Percentiles rank a stretch among this genome's conserved stretches.
Conservation (phyloP, 2,113 vertebrate genomes). For the Raphicerus campestris region DNA sequence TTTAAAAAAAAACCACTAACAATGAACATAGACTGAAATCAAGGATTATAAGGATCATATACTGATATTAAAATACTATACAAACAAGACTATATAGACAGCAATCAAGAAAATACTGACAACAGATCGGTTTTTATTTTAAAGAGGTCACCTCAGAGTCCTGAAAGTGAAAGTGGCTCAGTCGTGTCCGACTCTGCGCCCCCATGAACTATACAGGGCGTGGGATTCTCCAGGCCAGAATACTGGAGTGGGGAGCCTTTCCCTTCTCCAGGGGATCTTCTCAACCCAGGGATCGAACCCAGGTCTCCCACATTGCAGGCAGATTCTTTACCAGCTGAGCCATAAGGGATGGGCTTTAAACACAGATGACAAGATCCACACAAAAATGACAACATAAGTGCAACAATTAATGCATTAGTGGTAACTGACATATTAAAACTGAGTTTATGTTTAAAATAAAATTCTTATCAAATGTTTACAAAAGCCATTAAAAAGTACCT, state of each 20-base stretch:
- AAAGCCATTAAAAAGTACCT: neutral
- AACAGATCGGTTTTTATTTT: neutral
- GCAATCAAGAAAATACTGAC: neutral
- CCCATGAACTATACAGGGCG: neutral
- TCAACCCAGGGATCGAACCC: neutral
- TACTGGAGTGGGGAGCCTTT: neutral
- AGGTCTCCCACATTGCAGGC: neutral
- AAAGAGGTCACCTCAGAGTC: neutral
- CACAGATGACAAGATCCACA: neutral
- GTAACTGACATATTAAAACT: neutral
- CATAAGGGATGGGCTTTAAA: neutral
- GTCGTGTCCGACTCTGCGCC: rapidly evolving
- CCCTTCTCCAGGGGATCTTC: neutral
- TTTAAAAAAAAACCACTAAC: neutral
- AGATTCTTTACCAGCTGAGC: neutral
- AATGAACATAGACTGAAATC: neutral
- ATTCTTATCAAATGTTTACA: neutral
- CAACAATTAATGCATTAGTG: neutral
- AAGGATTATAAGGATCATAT: neutral
- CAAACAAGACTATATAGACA: neutral
- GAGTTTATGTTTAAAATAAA: slow-evolving; percentile 13
- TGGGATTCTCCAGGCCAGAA: neutral
- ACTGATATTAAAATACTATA: neutral
- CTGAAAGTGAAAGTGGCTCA: neutral
- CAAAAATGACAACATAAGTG: neutral